Percentiles rank a stretch among this genome's conserved stretches.
Conservation (phyloP, 2,888 invertebrate species). For the Cancer borealis region DNA sequence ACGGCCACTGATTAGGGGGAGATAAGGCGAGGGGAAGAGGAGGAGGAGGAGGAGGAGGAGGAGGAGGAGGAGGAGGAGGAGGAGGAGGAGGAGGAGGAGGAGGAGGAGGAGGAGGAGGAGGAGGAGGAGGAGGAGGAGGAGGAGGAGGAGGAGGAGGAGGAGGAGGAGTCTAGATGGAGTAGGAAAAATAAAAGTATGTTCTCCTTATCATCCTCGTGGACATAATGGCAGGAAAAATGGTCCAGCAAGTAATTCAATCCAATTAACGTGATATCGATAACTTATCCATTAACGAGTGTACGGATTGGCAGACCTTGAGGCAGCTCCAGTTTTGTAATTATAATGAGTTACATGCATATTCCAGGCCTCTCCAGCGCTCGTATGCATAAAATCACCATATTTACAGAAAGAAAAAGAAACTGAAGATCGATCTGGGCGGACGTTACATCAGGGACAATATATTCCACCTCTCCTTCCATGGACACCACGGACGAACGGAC, state of each 20-base stretch:
- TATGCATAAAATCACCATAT: slow-evolving; percentile 23
- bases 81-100: not conserved
- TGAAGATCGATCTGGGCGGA: not conserved
- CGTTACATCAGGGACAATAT: not conserved
- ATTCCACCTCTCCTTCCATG: not conserved
- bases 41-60: too few species aligned
- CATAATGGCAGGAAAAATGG: too few species aligned
- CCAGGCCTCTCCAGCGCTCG: not conserved
- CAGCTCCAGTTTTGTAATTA: slow-evolving; percentile 26
- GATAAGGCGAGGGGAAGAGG: too few species aligned
- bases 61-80: too few species aligned
- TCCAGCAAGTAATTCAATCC: not conserved
- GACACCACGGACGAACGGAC: not conserved
- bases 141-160: not conserved
- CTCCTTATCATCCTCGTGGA: too few species aligned
- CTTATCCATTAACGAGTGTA: not conserved
- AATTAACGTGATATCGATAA: not conserved
- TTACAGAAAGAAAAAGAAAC: not conserved
- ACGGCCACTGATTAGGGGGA: not conserved
- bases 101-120: not conserved
- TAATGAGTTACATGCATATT: not conserved
- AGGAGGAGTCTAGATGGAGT: not conserved
- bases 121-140: not conserved
- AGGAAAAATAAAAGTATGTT: too few species aligned
- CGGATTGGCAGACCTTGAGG: not conserved